phyloP scores from a whole-genome alignment of 2,113 vertebrate species.

The Thalassoma bifasciatum region DNA sequence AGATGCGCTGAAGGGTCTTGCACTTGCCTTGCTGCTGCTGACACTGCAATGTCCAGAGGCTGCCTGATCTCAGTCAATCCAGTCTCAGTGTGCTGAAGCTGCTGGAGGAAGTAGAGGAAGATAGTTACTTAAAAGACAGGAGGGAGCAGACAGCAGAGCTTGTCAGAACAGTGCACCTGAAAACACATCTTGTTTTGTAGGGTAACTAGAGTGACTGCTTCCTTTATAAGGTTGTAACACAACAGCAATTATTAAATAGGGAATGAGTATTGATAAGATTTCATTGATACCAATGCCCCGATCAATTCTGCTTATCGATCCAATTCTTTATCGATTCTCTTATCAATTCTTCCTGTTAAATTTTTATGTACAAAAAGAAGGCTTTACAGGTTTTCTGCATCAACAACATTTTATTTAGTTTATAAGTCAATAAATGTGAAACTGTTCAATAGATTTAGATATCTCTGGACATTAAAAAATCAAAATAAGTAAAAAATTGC shows the following conservation, averaged over 20 bases:
- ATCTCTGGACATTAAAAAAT: too few relatives aligned
- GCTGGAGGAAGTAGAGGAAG: constrained; percentile 38
- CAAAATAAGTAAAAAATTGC: too few relatives aligned
- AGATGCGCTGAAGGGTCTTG: constrained; percentile 47
- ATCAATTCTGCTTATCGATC: too few relatives aligned
- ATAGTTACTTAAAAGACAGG: constrained; percentile 33
- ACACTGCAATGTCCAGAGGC: constrained; percentile 63
- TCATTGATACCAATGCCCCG: too few relatives aligned
- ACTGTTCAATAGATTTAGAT: too few relatives aligned
- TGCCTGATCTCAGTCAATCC: constrained; percentile 55
- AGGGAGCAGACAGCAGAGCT: constrained; percentile 9
- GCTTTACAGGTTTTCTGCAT: too few relatives aligned
- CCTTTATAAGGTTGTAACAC: constrained; percentile 31
- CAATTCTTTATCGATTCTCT: too few relatives aligned
- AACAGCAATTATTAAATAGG: background rate
- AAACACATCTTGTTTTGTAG: constrained; percentile 14
- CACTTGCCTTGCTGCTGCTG: constrained; percentile 64
- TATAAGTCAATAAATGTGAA: too few relatives aligned
- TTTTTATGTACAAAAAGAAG: too few relatives aligned
- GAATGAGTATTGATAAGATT: too few relatives aligned
- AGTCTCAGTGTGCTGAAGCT: constrained; percentile 37
- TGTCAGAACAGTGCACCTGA: constrained; percentile 2
- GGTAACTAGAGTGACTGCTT: constrained; percentile 23
- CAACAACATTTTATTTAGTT: too few relatives aligned
- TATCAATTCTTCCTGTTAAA: too few relatives aligned